Base-by-base conservation (phyloP, 2,113 vertebrate species). In the human (Homo sapiens) region DNA sequence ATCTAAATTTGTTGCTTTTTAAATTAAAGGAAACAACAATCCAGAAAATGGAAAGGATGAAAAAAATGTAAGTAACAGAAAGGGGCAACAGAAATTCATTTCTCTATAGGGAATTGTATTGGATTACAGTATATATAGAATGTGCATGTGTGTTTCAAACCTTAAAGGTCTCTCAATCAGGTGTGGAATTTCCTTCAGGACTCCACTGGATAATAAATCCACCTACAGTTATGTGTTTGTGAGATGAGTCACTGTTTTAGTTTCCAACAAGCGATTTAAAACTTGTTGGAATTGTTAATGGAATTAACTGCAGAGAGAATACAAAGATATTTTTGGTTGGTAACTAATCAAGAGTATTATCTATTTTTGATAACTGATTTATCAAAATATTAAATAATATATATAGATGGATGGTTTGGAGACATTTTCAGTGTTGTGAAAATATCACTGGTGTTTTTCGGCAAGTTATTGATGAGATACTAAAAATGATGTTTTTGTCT, bases 31-130 rank as follows among this genome's bases (percentile, higher is more conserved):
- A 99, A 92, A 99, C 99, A 92, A 98, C 99, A 93, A 98, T 99
- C 87, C 98, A 99, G 95, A 98, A 99, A 97, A 99, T 99, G 97
- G 99, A 99, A 98, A 99, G 99, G 95, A 99, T 99, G 98, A 99
- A 98, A 97, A 99, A 98, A 98, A 99, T 99, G 99, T 99, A 99
- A 99, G 99, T 99, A 98, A 97, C 96, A 93, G 93, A 97, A 97
- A 97, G 83, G 95, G 94, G 97, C 97, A 97, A 95, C 70, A 98
- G 97, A 96, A 98, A 97, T 98, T 98, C 81, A 97, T 98, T 98
- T 98, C 97, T 95, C 97, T 86, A 0, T 55, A 97, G 98, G 97
- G 98, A 98, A 88, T 94, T 97, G 91, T 95, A 83, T 93, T 93
- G 85, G 88, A 79, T 97, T 97, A 73, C 97, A 93, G 89, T 93